Conservation (phyloP, 2,113 vertebrate species). For the Eulemur rufifrons region DNA sequence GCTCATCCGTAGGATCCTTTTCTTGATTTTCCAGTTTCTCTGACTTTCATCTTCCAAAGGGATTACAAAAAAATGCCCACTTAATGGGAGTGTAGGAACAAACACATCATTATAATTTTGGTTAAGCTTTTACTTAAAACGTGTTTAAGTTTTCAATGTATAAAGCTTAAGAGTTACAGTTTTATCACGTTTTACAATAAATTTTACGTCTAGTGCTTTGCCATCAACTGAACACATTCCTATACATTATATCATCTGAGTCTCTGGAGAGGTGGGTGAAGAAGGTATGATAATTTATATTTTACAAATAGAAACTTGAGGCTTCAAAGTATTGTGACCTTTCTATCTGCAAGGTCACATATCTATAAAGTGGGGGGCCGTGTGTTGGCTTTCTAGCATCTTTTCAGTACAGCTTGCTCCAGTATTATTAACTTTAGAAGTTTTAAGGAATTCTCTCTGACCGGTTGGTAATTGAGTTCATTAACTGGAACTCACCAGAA, state of each 20-base stretch:
- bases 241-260: background rate
- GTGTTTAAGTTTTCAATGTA: background rate
- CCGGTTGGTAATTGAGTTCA: constrained; percentile 18
- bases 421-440: background rate
- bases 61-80: background rate
- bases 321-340: background rate
- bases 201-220: background rate
- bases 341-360: background rate
- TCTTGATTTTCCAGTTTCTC: background rate
- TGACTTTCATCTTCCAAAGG: background rate
- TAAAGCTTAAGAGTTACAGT: background rate
- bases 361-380: background rate
- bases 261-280: background rate
- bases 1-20: too few species aligned
- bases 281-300: background rate
- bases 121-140: background rate
- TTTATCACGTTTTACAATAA: background rate
- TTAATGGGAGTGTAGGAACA: background rate
- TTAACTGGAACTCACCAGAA: constrained; percentile 42
- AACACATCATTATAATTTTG: background rate
- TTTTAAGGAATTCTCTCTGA: constrained; percentile 9
- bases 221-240: background rate
- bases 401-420: background rate
- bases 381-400: background rate
- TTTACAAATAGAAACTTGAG: background rate